Base-by-base conservation (phyloP, 2,797 vertebrate species). In the Lepus townsendii region DNA sequence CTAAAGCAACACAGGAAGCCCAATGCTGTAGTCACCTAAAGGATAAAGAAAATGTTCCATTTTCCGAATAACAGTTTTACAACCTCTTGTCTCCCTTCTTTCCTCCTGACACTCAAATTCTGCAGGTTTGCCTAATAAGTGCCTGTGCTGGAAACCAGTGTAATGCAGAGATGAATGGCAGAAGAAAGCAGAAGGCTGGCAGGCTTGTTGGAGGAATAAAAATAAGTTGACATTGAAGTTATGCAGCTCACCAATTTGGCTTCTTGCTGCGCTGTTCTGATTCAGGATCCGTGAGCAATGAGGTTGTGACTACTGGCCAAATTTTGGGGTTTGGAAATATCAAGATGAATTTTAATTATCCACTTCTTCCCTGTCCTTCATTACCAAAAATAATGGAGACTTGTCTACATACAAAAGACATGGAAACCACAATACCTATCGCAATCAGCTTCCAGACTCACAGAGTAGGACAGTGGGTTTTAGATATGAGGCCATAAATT, bases 281-380 rank as follows among this genome's bases (percentile, higher is more conserved):
- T 62, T 22, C 52, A 50, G 77, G 60, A 32, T 83, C 89, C 79
- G 38, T 90, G 88, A 57, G 52, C 17, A 90, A 38, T 32, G n/a
- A 84, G 12, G 14, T n/a, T 22, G 32, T 83, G 73, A 84, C 5
- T 69, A 72, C 68, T 69, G n/a, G 35, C 22, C 78, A 75, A 71
- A 88, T 35, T 30, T 38, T 11, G 22, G 72, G n/a, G 63, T 71
- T 90, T 91, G 38, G 22, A 27, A 38, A 93, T 83, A 77, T 68
- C 66, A 35, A 42, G 7, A 14, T 83, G 71, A 68, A 76, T 94
- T 96, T 92, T 88, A 91, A 30, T 87, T 89, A 68, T 35, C 24
- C 7, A 14, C 63, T 91, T 89, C 30, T 57, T 92, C 22, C 47
- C 3, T 88, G 35, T 86, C 32, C 17, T 94, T 26, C 10, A 10